Evolutionary conservation across 2,888 invertebrate genomes (phyloP), one percentile per base, ranked within the genome.

Genomic region (Nomada ferruginata): DNA sequence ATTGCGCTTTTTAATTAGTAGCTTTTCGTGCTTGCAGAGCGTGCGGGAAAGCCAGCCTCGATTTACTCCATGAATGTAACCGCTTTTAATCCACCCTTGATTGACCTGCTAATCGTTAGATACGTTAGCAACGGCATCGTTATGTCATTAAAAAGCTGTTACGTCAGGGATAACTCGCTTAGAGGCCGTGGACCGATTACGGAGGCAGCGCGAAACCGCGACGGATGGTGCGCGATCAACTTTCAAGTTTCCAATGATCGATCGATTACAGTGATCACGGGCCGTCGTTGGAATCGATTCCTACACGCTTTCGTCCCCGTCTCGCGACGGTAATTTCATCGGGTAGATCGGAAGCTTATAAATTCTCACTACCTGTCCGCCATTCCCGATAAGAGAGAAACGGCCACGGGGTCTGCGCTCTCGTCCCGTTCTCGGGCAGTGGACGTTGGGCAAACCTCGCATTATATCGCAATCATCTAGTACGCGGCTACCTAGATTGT

Each of bases 51-150:
- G 63, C 76, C 47, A 57, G 55, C 63, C 77, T 75, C 55, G 84
- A 85, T 85, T 80, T 78, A 81, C 72, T 50, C 64, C 59, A 69
- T 61, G 73, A 85, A 73, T 72, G 82, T 77, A 80, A 80, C 82
- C 74, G 74, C 82, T 79, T 87, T 87, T 81, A 84, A 87, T 85
- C 82, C 82, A 59, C 68, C 60, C 72, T 72, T 76, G 84, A 87
- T 87, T 87, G 78, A 84, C 80, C 77, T 36, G 74, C 11, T 26
- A 59, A 64, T 74, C 57, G 64, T 83, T 72, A 68, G 64, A 72
- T 23, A 52, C 63, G 75, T 82, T 79, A 72, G 68, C 71, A 64
- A 44, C 59, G 13, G 15, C 55, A 23, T 71, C 79, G 71, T 71
- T 69, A 26, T 60, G 77, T 73, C 80, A 80, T 85, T 85, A 85